Evolutionary conservation across 2,888 invertebrate genomes (phyloP), one percentile per base, ranked within the genome.

Genomic region (Polylopha cassiicola): DNA sequence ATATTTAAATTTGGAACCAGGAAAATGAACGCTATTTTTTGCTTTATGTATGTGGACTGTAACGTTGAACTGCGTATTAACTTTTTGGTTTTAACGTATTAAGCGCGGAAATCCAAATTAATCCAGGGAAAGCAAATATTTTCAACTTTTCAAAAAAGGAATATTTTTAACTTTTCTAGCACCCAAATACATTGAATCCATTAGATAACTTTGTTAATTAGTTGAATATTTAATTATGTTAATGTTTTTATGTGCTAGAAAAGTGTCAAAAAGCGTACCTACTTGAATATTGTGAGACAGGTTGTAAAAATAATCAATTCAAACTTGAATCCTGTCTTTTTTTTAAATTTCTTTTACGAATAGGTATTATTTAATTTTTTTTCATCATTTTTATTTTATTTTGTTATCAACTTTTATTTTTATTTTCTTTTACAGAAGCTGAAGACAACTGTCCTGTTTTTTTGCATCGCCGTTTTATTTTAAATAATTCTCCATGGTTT

Each of bases 401-500:
- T 27, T 17, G 4, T 3, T 32, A 39, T 43, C 7, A 34, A 26
- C 20, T 44, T 49, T 42, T 28, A 34, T 44, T 47, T 37, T 46
- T 47, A 47, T 61, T 57, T 61, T 59, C 38, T 48, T 62, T 82
- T 79, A 37, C 81, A 80, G 81, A 70, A 77, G 68, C 68, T 56
- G 70, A 42, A 48, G 53, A 55, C 52, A 52, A 58, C n/a, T n/a
- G n/a, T 53, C 46, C 56, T 48, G 62, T 59, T 61, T 55, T 72
- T 70, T 68, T 63, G 60, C 55, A 55, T 58, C 61, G 66, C 29
- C 62, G 67, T 72, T 79, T 54, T 64, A 48, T 60, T 73, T 73
- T 79, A 66, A 73, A 46, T 72, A 73, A n/a, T 55, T 55, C 77
- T 68, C 65, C 74, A 88, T 88, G 88, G 86, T 87, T 69, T 85